phyloP scores from a whole-genome alignment of 2,797 vertebrate species.

The Tragopan temminckii region DNA sequence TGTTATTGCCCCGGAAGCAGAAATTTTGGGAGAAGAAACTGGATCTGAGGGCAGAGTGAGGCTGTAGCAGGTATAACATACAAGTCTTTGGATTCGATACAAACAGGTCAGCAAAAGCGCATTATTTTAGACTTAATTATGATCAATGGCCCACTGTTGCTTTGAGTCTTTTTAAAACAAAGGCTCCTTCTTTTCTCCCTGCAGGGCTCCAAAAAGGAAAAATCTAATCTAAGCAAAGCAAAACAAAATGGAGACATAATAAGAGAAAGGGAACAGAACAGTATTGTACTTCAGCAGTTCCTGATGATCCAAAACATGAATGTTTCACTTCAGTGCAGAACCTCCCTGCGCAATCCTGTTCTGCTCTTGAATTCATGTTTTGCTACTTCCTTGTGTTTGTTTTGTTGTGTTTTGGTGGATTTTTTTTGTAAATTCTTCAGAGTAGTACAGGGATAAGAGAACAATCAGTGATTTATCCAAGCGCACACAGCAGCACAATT shows the following conservation, averaged over 20 bases:
- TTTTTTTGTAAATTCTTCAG: background rate
- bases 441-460: conserved; percentile 16
- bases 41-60: background rate
- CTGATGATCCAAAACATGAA: conserved; percentile 34
- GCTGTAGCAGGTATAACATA: conserved; percentile 20
- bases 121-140: conserved; percentile 72
- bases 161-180: conserved; percentile 69
- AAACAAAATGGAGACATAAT: conserved; percentile 51
- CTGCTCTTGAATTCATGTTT: conserved; percentile 16
- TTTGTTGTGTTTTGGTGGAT: background rate
- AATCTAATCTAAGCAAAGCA: conserved; percentile 57
- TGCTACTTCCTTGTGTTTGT: conserved; percentile 3
- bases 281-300: conserved; percentile 32
- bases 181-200: conserved; percentile 68
- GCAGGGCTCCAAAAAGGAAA: conserved; percentile 51
- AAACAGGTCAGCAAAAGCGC: conserved; percentile 60
- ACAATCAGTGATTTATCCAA: conserved; percentile 18
- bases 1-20: background rate
- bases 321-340: conserved; percentile 33
- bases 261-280: conserved; percentile 44
- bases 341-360: background rate
- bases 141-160: conserved; percentile 66
- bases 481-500: background rate
- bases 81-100: conserved; percentile 24
- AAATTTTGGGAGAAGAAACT: conserved; percentile 33